Evolutionary conservation across 2,888 invertebrate genomes (phyloP), one percentile per base, ranked within the genome.

Genomic region (Ennomos quercinarius): DNA sequence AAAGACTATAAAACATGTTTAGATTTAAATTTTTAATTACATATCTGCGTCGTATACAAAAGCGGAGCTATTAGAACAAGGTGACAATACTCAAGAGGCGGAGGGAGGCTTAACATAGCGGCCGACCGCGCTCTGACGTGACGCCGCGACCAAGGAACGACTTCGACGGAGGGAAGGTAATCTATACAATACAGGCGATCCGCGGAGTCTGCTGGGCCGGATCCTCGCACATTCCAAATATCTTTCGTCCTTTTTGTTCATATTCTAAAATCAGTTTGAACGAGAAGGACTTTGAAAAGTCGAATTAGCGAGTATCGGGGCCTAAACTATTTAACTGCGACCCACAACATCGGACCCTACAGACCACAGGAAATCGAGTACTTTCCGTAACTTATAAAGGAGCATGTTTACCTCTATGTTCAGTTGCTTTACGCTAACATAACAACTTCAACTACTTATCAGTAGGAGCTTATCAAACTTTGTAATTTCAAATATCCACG

Each of bases 21-120:
- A 91, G 90, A 89, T 80, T 89, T 84, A 86, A 90, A 86, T 80
- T 86, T 89, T 87, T 87, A 88, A 86, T 83, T 88, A 92, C 91
- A 92, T 92, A 92, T 92, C 91, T 87, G 82, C 84, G 83, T 85
- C 81, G 87, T 89, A 88, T 87, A 88, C 85, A 87, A 81, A 71
- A 78, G 78, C 79, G 83, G 80, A 83, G 80, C 81, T 82, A 80
- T 73, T 72, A 74, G 86, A 87, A 86, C 86, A 87, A 88, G 87
- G 81, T 84, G 88, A 91, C 84, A 91, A 91, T 91, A 91, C 91
- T 80, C 80, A 78, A 72, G 77, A 56, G 71, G 13, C n/a, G 27
- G 37, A 13, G 13, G 11, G 38, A 10, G 39, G 39, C 47, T n/a
- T 39, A 11, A 9, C 42, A 43, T 42, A 27, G 35, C 27, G 35